phyloP scores from a whole-genome alignment of 2,888 invertebrate genomes.

The Sarcophaga subvicina region DNA sequence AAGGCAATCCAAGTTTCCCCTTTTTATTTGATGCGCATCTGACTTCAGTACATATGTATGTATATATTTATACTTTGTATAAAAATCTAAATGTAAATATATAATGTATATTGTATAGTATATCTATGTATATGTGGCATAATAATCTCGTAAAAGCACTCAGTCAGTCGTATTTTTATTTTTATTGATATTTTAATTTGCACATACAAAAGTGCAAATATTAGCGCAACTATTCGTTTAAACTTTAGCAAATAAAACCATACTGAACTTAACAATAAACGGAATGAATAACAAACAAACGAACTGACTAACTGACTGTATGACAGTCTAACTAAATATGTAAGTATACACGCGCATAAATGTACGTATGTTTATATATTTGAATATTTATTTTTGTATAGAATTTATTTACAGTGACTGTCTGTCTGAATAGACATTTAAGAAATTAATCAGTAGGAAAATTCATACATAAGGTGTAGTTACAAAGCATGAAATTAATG shows the following conservation, averaged over 20 bases:
- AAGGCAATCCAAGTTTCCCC: too few relatives aligned
- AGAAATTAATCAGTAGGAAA: too few relatives aligned
- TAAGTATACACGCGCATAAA: not conserved
- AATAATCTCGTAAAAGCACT: not conserved
- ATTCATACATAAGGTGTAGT: too few relatives aligned
- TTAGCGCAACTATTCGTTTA: conserved; percentile 45
- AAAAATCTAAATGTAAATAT: too few relatives aligned
- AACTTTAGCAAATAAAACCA: not conserved
- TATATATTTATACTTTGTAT: too few relatives aligned
- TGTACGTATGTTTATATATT: not conserved
- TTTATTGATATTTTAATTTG: conserved; percentile 65
- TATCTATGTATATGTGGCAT: too few relatives aligned
- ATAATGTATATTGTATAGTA: too few relatives aligned
- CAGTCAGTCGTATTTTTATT: conserved; percentile 35
- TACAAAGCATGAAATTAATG: too few relatives aligned
- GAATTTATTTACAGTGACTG: not conserved
- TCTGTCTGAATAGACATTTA: too few relatives aligned
- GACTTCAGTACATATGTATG: too few relatives aligned
- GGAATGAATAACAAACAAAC: not conserved
- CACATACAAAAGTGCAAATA: conserved; percentile 58
- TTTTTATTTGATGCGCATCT: too few relatives aligned
- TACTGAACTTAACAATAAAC: not conserved
- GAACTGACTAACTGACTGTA: not conserved
- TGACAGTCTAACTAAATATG: not conserved
- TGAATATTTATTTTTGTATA: not conserved